Conservation (phyloP, 2,888 invertebrate genomes). For the Diplolepis rosae region DNA sequence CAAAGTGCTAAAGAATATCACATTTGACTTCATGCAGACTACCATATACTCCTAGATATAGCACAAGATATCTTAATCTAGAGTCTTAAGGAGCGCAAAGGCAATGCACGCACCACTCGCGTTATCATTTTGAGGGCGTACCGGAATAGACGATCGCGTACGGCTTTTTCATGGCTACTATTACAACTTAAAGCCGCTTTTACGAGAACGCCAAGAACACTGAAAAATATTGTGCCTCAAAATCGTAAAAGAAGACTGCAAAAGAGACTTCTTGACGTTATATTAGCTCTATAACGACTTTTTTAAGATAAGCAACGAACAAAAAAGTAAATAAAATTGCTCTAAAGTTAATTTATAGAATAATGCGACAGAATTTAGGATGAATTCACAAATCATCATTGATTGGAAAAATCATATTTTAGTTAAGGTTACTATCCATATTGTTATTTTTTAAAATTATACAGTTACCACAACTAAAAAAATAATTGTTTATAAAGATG, state of each 20-base stretch:
- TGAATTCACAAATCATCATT: too few relatives aligned
- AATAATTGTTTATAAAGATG: too few relatives aligned
- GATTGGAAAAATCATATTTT: too few relatives aligned
- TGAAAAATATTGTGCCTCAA: slow-evolving; percentile 3
- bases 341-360: too few relatives aligned
- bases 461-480: too few relatives aligned
- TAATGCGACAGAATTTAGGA: too few relatives aligned
- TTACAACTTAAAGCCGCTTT: slow-evolving; percentile 27
- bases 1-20: background rate
- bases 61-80: slow-evolving; percentile 44
- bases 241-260: slow-evolving; percentile 15
- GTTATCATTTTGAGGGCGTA: slow-evolving; percentile 48
- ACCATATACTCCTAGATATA: background rate
- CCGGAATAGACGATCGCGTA: slow-evolving; percentile 47
- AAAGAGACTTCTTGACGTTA: slow-evolving; percentile 23
- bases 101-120: slow-evolving; percentile 39
- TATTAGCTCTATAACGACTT: slow-evolving; percentile 6
- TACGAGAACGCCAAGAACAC: slow-evolving; percentile 18
- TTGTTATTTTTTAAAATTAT: too few relatives aligned
- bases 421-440: too few relatives aligned
- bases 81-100: slow-evolving; percentile 38
- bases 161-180: slow-evolving; percentile 40
- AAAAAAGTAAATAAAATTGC: background rate
- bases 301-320: slow-evolving; percentile 7
- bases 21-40: background rate